Evolutionary conservation across 2,113 vertebrate genomes (phyloP).

Genomic region (Rhynchopsitta pachyrhyncha): DNA sequence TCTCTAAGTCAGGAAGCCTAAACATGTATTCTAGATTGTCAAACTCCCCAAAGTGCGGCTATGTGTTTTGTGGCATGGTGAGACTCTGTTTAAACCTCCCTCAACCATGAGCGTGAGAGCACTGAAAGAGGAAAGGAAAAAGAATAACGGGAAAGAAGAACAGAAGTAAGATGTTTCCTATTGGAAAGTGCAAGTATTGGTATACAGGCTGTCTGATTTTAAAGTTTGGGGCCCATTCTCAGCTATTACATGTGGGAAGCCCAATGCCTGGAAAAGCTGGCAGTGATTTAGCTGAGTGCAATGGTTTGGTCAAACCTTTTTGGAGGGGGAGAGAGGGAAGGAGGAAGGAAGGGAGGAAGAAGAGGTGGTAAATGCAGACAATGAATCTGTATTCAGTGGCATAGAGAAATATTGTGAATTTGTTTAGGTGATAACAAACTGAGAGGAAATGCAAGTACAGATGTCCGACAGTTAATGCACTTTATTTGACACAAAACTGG

Average conservation of each 20-base stretch:
- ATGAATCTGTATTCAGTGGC: background rate
- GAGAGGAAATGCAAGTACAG: background rate
- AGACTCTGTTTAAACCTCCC: conserved; percentile 10
- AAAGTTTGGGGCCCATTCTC: background rate
- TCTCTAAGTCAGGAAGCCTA: conserved; percentile 65
- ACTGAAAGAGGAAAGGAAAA: background rate
- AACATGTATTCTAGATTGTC: conserved; percentile 69
- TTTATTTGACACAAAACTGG: background rate
- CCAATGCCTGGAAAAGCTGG: background rate
- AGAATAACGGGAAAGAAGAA: background rate
- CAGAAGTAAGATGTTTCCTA: background rate
- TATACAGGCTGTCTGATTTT: background rate
- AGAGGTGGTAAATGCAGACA: background rate
- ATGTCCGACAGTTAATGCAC: background rate
- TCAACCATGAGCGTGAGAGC: background rate
- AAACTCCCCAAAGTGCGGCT: conserved; percentile 67
- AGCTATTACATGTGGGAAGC: background rate
- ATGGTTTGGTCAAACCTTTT: background rate
- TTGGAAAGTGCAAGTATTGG: background rate
- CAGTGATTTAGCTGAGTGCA: background rate
- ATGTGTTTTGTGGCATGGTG: conserved; percentile 57
- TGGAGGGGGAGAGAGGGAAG: background rate
- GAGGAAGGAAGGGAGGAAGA: background rate
- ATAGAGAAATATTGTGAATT: background rate
- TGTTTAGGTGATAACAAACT: background rate